These are phyloP conservation scores for Scrobipalpa atriplicella DNA, from an alignment of 2,888 invertebrate genomes.

Conservation along the genomic window DNA sequence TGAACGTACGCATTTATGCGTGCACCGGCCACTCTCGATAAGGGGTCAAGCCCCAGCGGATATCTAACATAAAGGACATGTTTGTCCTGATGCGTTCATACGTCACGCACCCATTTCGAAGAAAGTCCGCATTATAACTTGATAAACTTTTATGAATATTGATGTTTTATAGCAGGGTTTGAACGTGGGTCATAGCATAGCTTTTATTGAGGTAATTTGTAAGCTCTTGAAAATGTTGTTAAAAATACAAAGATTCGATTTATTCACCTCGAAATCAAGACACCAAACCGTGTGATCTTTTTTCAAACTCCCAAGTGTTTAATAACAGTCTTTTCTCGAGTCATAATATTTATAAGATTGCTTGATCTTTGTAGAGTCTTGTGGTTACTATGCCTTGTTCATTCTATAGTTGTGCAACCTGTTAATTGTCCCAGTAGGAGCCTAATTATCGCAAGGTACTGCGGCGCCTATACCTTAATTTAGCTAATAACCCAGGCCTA, in stretches of 20 bases:
- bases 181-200: conserved; percentile 1
- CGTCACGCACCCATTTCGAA: conserved; percentile 39
- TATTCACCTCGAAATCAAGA: not conserved
- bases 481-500: conserved; percentile 1
- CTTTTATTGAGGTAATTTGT: not conserved
- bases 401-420: not conserved
- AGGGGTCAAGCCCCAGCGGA: conserved; percentile 70
- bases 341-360: too few species aligned
- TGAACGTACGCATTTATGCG: conserved; percentile 46
- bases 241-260: not conserved
- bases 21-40: conserved; percentile 62
- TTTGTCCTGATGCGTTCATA: conserved; percentile 50
- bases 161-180: conserved; percentile 9
- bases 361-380: not conserved
- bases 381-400: not conserved
- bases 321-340: not conserved
- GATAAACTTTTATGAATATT: conserved; percentile 15
- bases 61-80: conserved; percentile 62
- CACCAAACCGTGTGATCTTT: not conserved
- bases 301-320: not conserved
- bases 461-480: conserved; percentile 24
- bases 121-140: conserved; percentile 42
- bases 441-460: conserved; percentile 4
- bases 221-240: not conserved
- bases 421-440: not conserved